Conservation (phyloP, 2,888 invertebrate species). For the Drosophila planitibia region DNA sequence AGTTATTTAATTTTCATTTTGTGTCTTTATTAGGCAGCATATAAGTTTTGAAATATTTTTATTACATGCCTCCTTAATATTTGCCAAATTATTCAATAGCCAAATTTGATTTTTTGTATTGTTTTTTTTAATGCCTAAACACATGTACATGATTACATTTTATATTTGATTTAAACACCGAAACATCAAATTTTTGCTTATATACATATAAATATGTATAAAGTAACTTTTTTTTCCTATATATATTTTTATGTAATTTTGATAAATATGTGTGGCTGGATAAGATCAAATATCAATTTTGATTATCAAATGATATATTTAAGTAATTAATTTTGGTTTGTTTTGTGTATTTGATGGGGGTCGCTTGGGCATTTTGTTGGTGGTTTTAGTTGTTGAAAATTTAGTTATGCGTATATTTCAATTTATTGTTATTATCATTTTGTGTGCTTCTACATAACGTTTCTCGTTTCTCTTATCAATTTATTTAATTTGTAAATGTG, state of each 20-base stretch:
- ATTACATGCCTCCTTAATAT: slow-evolving; percentile 25
- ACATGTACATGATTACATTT: slow-evolving; percentile 39
- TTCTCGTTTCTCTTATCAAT: slow-evolving; percentile 66
- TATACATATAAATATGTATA: slow-evolving; percentile 23
- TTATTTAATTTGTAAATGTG: slow-evolving; percentile 83
- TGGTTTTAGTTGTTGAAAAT: slow-evolving; percentile 46
- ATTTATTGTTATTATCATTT: slow-evolving; percentile 69
- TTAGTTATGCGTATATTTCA: slow-evolving; percentile 49
- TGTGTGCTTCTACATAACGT: slow-evolving; percentile 77
- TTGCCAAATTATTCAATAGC: slow-evolving; percentile 48
- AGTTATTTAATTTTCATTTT: slow-evolving; percentile 39
- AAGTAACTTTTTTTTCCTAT: slow-evolving; percentile 25
- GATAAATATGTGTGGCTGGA: slow-evolving; percentile 17
- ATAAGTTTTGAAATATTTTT: slow-evolving; percentile 72
- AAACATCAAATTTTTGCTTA: slow-evolving; percentile 66
- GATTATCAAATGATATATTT: slow-evolving; percentile 14
- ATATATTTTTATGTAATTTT: slow-evolving; percentile 33
- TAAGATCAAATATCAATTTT: slow-evolving; percentile 15
- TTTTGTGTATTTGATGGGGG: slow-evolving; percentile 28
- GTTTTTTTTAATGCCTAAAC: slow-evolving; percentile 57
- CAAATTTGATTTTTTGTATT: slow-evolving; percentile 57
- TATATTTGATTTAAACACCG: slow-evolving; percentile 60
- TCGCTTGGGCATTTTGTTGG: slow-evolving; percentile 36
- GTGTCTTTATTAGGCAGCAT: slow-evolving; percentile 49
- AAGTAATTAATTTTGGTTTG: slow-evolving; percentile 2